Evolutionary conservation across 2,113 vertebrate species (phyloP).

Genomic region (Pica pica): DNA sequence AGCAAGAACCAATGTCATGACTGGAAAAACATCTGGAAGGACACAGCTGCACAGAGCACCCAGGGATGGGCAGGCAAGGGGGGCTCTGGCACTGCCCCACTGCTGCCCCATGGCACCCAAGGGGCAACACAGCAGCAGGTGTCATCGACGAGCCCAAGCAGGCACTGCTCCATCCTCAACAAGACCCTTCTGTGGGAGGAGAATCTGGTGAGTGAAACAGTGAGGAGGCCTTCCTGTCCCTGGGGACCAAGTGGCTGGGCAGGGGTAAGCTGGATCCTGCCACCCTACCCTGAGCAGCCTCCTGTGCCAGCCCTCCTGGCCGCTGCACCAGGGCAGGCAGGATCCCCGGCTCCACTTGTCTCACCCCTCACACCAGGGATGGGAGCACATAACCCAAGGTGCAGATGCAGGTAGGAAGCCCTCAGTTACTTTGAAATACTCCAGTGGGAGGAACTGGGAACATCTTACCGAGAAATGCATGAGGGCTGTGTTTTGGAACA

Average conservation of each 20-base stretch:
- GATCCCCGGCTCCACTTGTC: rapidly evolving
- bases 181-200: neutral
- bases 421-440: neutral
- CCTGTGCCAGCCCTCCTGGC: rapidly evolving
- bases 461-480: neutral
- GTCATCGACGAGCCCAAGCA: neutral
- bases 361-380: rapidly evolving
- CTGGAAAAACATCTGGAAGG: neutral
- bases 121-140: neutral
- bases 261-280: neutral
- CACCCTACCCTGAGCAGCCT: neutral
- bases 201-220: neutral
- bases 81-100: neutral
- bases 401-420: rapidly evolving
- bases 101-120: rapidly evolving
- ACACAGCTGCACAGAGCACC: neutral
- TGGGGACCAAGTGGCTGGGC: neutral
- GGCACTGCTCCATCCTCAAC: neutral
- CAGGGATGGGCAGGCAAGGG: neutral
- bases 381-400: neutral
- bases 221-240: neutral
- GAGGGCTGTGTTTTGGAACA: neutral
- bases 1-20: neutral
- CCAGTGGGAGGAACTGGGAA: neutral
- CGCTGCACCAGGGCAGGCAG: neutral